A percentile compares a stretch with the other conserved stretches of the same genome.
Conservation (phyloP, 2,797 vertebrate genomes). For the Dryobates pubescens region DNA sequence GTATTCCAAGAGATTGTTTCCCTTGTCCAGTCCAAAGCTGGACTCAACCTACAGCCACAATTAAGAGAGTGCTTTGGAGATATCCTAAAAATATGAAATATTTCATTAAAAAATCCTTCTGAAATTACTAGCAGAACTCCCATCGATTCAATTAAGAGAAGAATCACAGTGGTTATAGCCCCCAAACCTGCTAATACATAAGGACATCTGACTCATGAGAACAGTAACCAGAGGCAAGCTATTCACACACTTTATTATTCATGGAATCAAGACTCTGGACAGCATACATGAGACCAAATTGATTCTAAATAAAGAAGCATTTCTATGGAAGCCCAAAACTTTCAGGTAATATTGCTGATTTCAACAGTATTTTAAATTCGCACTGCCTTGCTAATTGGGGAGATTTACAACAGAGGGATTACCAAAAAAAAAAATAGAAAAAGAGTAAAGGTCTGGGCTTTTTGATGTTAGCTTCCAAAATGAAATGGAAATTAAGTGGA, state of each 20-base stretch:
- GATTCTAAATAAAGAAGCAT: neutral
- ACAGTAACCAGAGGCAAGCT: conserved; percentile 4
- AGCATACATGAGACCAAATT: neutral
- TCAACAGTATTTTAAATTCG: neutral
- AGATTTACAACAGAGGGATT: neutral
- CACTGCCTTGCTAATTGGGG: neutral
- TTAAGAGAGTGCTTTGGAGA: neutral
- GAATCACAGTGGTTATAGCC: neutral
- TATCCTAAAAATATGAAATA: neutral
- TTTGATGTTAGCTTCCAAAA: neutral
- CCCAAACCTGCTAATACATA: neutral
- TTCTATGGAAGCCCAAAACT: neutral
- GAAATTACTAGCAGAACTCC: neutral
- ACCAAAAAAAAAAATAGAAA: neutral
- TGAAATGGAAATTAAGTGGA: neutral
- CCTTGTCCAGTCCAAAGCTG: neutral
- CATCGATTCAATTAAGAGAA: neutral
- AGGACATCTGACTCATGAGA: neutral
- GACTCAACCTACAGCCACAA: neutral
- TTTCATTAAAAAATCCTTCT: neutral
- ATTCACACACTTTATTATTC: neutral
- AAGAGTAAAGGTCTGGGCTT: neutral
- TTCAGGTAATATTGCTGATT: neutral
- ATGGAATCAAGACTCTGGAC: neutral
- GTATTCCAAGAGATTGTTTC: neutral